Evolutionary conservation across 2,888 invertebrate genomes (phyloP).

Genomic region (Halictus ligatus): DNA sequence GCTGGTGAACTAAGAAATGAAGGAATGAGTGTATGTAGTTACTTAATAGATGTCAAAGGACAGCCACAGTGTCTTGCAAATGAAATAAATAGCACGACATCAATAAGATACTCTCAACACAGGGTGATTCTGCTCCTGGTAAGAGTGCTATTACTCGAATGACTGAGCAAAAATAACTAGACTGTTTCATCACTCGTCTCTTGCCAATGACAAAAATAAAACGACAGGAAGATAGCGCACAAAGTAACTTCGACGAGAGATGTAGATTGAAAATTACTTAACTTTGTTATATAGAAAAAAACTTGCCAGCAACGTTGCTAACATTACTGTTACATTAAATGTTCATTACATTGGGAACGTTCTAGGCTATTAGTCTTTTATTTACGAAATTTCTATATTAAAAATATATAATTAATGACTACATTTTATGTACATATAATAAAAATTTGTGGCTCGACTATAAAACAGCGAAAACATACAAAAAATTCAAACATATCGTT

Average conservation of each 20-base stretch:
- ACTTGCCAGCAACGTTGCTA: background rate
- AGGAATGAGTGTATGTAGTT: background rate
- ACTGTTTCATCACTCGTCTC: background rate
- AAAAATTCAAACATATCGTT: no score
- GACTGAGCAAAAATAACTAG: conserved; percentile 17
- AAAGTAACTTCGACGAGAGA: background rate
- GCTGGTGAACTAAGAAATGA: background rate
- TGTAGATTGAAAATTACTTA: background rate
- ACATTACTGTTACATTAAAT: background rate
- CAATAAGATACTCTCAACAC: no score
- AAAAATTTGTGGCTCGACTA: no score
- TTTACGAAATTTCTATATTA: no score
- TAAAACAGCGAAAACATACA: no score
- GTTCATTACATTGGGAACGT: background rate
- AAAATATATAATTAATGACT: no score
- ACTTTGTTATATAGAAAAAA: background rate
- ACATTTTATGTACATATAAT: no score
- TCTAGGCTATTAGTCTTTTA: no score
- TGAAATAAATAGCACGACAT: background rate
- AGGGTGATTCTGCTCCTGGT: background rate
- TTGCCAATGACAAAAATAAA: background rate
- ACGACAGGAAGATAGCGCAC: no score
- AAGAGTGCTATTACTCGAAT: conserved; percentile 7
- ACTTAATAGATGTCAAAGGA: background rate
- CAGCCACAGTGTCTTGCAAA: background rate